Base-by-base conservation (phyloP, 2,888 invertebrate species). In the Orthosia cruda region DNA sequence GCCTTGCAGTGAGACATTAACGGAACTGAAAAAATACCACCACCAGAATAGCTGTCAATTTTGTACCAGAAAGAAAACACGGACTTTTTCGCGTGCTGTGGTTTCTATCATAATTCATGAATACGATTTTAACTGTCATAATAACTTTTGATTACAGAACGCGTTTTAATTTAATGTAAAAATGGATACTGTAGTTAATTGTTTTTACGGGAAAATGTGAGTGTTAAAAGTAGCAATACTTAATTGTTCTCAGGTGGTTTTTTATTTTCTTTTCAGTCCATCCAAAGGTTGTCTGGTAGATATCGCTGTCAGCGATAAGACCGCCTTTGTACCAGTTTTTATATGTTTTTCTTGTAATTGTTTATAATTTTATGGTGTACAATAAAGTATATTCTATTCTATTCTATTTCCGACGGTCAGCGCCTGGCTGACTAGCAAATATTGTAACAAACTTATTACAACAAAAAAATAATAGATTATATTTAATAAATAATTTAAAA, bases 1-100 rank as follows among this genome's bases (percentile, higher is more conserved):
- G 0, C 26, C 12, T 1, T 4, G 18, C 49, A 45, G 15, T 63
- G 26, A 65, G 13, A 65, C 20, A 47, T 65, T 15, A 65, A 32
- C 26, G 1, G n/a, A 5, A 13, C 75, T 52, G 65, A 74, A 74
- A 74, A 74, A 74, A 74, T 66, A 75, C 32, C 5, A 13, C 7
- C 3, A 54, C 32, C 32, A 58, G 32, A 2, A 75, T 52, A 0
- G 9, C 65, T 52, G 32, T n/a, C 16, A 32, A 47, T 64, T 74
- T 74, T 52, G 0, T 20, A 32, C 52, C 50, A n/a, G 45, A 58
- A 58, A 23, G 15, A 26, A 52, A 32, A 55, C 11, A 20, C 2
- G 13, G 26, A 18, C 1, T 26, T 54, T 71, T 72, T 61, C 5
- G 13, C 9, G 9, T 61, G 32, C 5, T 40, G n/a, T 61, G 32